phyloP scores from a whole-genome alignment of 2,113 vertebrate species.

The Actenoides lindsayi region DNA sequence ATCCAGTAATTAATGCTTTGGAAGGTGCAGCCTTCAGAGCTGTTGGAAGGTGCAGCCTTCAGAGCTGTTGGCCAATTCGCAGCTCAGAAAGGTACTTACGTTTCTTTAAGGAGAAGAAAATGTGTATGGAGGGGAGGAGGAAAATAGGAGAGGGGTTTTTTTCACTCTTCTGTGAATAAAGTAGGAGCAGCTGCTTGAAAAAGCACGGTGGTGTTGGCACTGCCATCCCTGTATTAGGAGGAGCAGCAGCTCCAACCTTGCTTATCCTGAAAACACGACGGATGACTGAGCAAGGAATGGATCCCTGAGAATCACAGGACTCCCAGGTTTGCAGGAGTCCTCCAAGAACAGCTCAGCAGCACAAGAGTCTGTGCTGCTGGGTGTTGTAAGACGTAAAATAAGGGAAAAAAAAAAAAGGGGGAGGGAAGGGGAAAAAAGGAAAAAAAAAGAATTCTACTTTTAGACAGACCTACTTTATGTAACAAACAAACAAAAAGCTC shows the following conservation, averaged over 20 bases:
- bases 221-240: background rate
- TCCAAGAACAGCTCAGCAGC: background rate
- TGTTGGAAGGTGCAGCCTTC: background rate
- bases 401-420: too few relatives aligned
- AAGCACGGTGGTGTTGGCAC: background rate
- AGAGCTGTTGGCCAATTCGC: background rate
- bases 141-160: background rate
- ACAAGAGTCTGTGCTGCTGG: background rate
- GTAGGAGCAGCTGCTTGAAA: background rate
- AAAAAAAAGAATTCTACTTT: background rate
- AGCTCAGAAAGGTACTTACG: background rate
- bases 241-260: background rate
- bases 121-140: background rate
- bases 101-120: background rate
- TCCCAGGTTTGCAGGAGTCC: background rate
- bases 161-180: background rate
- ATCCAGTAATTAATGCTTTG: background rate
- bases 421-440: background rate
- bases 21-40: background rate
- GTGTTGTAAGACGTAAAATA: background rate
- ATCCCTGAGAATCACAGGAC: background rate
- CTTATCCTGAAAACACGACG: background rate
- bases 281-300: background rate
- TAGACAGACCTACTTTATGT: background rate
- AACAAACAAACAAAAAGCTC: constrained; percentile 13